These are phyloP conservation scores for Paracentrotus lividus DNA, from an alignment of 53 echinoderm and acorn worm genomes.

Conservation along the genomic window DNA sequence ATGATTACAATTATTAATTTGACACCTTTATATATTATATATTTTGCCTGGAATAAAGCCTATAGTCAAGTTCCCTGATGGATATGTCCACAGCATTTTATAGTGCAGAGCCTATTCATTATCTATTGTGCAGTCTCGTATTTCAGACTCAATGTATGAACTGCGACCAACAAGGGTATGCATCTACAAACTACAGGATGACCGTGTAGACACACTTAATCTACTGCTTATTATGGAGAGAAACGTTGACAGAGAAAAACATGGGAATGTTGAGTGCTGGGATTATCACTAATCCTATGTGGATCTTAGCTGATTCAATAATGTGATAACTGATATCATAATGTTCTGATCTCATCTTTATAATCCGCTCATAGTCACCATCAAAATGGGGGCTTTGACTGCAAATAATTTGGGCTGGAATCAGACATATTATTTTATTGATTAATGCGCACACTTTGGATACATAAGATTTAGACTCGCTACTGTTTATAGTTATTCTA, in stretches of 20 bases:
- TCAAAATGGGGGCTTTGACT: background rate
- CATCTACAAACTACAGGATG: too few relatives aligned
- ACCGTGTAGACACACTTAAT: background rate
- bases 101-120: too few relatives aligned
- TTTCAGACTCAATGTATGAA: too few relatives aligned
- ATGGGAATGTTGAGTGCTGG: background rate
- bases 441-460: background rate
- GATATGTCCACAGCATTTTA: too few relatives aligned
- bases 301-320: background rate
- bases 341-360: background rate
- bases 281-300: background rate
- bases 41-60: too few relatives aligned
- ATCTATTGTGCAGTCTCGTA: too few relatives aligned
- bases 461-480: background rate
- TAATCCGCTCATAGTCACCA: background rate
- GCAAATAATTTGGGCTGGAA: background rate
- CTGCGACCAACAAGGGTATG: too few relatives aligned
- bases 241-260: background rate
- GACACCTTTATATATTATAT: too few relatives aligned
- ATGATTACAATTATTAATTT: too few relatives aligned
- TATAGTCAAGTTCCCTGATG: too few relatives aligned
- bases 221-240: background rate
- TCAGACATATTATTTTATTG: background rate
- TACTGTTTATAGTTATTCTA: too few relatives aligned
- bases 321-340: slow-evolving; percentile 43